These are phyloP conservation scores for Mystacides longicornis DNA, from an alignment of 2,888 invertebrate genomes.

Conservation along the genomic window DNA sequence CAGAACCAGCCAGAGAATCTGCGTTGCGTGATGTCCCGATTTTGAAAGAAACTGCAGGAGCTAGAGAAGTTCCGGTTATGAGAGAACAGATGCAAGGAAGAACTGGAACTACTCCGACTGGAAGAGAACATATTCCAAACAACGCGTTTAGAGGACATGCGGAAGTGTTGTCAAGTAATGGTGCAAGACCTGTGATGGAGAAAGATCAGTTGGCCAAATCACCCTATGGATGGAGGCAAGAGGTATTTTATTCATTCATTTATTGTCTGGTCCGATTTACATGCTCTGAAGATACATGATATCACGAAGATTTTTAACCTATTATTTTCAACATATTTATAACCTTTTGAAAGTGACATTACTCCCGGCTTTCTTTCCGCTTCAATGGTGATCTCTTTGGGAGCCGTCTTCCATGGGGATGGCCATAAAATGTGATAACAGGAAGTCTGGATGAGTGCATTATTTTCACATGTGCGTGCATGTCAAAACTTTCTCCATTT, in stretches of 20 bases:
- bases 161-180: conserved; percentile 24
- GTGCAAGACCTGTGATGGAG: conserved; percentile 35
- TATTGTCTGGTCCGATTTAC: too few species aligned
- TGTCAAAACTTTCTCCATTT: too few species aligned
- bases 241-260: conserved; percentile 29
- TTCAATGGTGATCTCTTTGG: too few species aligned
- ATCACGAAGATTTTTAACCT: too few species aligned
- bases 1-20: neutral
- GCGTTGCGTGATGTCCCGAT: neutral
- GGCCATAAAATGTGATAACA: too few species aligned
- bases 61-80: neutral
- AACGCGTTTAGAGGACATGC: conserved; percentile 24
- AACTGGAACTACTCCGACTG: conserved; percentile 10
- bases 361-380: too few species aligned
- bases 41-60: neutral
- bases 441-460: too few species aligned
- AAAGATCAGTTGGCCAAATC: conserved; percentile 47
- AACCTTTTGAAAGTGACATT: too few species aligned
- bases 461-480: too few species aligned
- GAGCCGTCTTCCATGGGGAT: too few species aligned
- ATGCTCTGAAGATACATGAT: too few species aligned
- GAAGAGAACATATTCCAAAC: conserved; percentile 9
- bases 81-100: conserved; percentile 4
- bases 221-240: conserved; percentile 44
- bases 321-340: too few species aligned